Evolutionary conservation across 1,140 invertebrate genomes (phyloP), one percentile per base, ranked within the genome.

Genomic region (Drosophila setifemur): DNA sequence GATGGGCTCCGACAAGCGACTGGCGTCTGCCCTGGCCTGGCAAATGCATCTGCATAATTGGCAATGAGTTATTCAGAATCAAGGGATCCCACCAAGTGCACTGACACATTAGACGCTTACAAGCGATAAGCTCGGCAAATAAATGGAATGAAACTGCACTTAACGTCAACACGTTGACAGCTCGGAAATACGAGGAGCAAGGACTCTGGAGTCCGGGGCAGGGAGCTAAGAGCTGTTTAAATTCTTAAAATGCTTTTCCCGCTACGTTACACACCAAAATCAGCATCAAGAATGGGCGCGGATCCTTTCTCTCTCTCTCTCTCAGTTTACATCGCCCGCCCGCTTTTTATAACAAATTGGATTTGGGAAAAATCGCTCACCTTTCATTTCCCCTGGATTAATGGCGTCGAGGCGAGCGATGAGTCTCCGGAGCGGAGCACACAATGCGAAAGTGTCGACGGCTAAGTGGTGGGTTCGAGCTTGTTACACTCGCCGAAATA

Each of bases 331-430:
- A n/a, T 33, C 11, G 31, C 14, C 28, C 33, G 39, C 37, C 52
- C 29, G 19, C 39, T 69, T 54, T 57, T 73, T 64, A 71, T 76
- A 83, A 75, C 79, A 85, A 83, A 83, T 83, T 83, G 79, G 79
- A 86, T 83, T 83, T 83, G 64, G 74, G 81, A 83, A 85, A 83
- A 83, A 83, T 85, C 71, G 79, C 81, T 83, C 79, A 83, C 79
- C 79, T 83, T 83, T 83, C 79, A 85, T 83, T 83, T 83, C 79
- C 79, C 76, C 47, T 73, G 81, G 79, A 83, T 83, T 83, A 83
- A 83, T 83, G 79, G 81, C 73, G 60, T 66, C 74, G 79, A 70
- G 48, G 74, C 70, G 54, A 61, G 64, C 71, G 60, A 63, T 64
- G 55, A 57, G 49, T 48, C 43, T 39, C 39, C 18, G 19, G 23